These are phyloP conservation scores for Nomada hirtipes DNA, from an alignment of 2,888 invertebrate species.

Conservation along the genomic window DNA sequence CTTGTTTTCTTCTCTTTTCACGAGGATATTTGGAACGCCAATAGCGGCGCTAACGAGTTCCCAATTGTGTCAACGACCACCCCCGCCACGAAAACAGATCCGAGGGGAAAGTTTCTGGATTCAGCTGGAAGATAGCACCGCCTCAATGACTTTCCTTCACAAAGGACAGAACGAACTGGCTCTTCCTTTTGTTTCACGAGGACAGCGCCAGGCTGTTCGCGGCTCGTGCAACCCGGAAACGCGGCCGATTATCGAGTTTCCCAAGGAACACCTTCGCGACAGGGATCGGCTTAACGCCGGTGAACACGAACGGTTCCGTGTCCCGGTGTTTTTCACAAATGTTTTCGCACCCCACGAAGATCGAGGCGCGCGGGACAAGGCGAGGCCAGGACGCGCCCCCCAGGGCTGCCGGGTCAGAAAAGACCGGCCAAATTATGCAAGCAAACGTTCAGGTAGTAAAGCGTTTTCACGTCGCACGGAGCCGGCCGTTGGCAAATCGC, in stretches of 20 bases:
- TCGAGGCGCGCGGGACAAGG: slow-evolving; percentile 61
- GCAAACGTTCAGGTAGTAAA: slow-evolving; percentile 79
- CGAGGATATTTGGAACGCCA: not conserved
- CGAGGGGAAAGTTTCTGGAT: no score
- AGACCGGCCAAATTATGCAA: slow-evolving; percentile 78
- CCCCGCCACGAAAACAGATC: no score
- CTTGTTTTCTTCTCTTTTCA: not conserved
- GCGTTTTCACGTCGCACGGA: slow-evolving; percentile 65
- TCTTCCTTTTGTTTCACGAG: no score
- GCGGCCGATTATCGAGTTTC: not conserved
- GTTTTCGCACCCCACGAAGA: slow-evolving; percentile 74
- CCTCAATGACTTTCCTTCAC: no score
- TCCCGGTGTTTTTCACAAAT: slow-evolving; percentile 73
- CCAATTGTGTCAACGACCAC: not conserved
- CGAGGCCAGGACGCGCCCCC: slow-evolving; percentile 53
- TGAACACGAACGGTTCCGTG: slow-evolving; percentile 20
- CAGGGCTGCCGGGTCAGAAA: slow-evolving; percentile 62
- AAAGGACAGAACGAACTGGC: no score
- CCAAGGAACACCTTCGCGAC: not conserved
- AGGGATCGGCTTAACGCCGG: not conserved
- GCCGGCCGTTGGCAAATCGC: slow-evolving; percentile 42
- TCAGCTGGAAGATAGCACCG: no score
- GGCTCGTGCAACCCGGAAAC: not conserved
- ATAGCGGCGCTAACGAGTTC: not conserved
- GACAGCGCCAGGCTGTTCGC: no score